Conservation (phyloP, 2,888 invertebrate species). For the Melangyna quadrimaculata region DNA sequence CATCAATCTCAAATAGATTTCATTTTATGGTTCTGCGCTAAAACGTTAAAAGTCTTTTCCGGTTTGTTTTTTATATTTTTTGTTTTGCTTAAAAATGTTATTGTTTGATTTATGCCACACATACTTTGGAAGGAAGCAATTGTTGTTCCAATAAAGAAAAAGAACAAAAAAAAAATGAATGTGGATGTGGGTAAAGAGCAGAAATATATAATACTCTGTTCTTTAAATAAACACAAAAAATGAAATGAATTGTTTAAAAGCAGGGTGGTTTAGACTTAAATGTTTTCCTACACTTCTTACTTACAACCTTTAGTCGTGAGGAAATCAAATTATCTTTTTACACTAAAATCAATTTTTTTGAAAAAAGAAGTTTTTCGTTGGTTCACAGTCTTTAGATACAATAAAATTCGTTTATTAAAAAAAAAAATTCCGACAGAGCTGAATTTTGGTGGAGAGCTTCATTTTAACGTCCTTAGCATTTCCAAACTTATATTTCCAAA, state of each 20-base stretch:
- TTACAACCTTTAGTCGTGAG: too few relatives aligned
- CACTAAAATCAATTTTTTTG: too few relatives aligned
- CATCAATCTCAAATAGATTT: constrained; percentile 66
- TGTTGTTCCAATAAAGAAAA: constrained; percentile 61
- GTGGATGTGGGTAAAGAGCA: not conserved
- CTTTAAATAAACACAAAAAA: not conserved
- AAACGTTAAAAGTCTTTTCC: constrained; percentile 41
- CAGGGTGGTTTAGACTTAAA: not conserved
- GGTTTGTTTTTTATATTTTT: constrained; percentile 6
- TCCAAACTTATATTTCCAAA: too few relatives aligned
- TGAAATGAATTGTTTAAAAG: too few relatives aligned
- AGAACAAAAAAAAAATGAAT: constrained; percentile 7
- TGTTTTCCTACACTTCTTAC: not conserved
- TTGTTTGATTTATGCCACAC: constrained; percentile 69
- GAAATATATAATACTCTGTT: constrained; percentile 6
- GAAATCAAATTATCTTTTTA: too few relatives aligned
- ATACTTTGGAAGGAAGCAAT: constrained; percentile 57
- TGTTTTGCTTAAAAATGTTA: constrained; percentile 42
- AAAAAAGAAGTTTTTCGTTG: too few relatives aligned
- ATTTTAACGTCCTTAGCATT: too few relatives aligned
- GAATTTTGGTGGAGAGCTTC: too few relatives aligned
- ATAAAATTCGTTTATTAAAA: too few relatives aligned
- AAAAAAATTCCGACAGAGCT: too few relatives aligned
- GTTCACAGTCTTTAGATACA: too few relatives aligned
- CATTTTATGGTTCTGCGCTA: constrained; percentile 62